Evolutionary conservation across 2,888 invertebrate genomes (phyloP).

Genomic region (Cheiracanthium punctorium): DNA sequence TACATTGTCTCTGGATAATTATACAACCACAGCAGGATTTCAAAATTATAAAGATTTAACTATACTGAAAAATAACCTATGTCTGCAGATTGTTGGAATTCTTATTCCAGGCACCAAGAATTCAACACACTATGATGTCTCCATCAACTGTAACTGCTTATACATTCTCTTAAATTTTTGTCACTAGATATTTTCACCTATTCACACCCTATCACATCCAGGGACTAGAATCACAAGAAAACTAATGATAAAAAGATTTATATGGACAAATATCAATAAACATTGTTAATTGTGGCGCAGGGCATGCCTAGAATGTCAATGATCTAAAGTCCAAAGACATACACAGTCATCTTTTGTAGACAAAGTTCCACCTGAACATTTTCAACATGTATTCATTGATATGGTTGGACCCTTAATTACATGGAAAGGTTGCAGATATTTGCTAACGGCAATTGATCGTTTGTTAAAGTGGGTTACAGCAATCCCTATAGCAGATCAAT

Average conservation of each 20-base stretch:
- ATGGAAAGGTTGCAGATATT: conserved; percentile 13
- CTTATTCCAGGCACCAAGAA: background rate
- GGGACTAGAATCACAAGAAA: conserved; percentile 1
- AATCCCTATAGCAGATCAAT: conserved; percentile 70
- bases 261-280: too few relatives aligned
- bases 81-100: conserved; percentile 8
- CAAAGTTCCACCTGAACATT: too few relatives aligned
- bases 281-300: conserved; percentile 28
- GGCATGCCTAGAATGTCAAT: background rate
- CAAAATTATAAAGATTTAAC: conserved; percentile 26
- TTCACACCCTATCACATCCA: conserved; percentile 12
- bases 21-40: conserved; percentile 8
- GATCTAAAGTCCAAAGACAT: too few relatives aligned
- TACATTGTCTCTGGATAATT: conserved; percentile 11
- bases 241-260: conserved; percentile 7
- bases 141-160: too few relatives aligned
- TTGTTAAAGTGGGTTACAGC: conserved; percentile 72
- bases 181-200: too few relatives aligned
- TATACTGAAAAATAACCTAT: conserved; percentile 18
- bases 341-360: too few relatives aligned
- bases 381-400: background rate
- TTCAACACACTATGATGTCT: conserved; percentile 9
- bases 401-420: background rate
- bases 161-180: too few relatives aligned
- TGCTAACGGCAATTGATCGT: too few relatives aligned